Evolutionary conservation across 1,140 invertebrate genomes (phyloP), one percentile per base, ranked within the genome.

Genomic region (Drosophila pandora): DNA sequence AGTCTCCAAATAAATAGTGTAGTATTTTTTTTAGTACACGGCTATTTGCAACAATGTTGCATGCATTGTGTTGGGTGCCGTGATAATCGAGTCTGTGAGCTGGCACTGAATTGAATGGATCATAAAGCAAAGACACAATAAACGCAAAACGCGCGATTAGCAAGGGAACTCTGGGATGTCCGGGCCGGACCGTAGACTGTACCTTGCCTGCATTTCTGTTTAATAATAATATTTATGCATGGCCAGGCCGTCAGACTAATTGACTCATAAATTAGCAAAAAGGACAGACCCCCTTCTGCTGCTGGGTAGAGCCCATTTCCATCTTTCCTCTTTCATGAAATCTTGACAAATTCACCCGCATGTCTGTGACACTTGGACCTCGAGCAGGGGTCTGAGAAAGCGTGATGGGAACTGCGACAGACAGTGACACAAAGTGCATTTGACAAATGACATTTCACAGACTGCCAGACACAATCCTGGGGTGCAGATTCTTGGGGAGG

Each of bases 381-480:
- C 80, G 72, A 60, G 62, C 50, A 65, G 57, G 63, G 28, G 47
- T 41, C 67, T 69, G 25, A 32, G 48, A 50, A 64, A 67, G 59
- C 73, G 39, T 76, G 71, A 76, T 76, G 76, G 72, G 47, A 75
- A 58, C 74, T 75, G 70, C 71, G 71, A 75, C 71, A 75, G 82
- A 77, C 68, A 81, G 64, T 82, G 82, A 87, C 83, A 89, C 79
- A 88, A 88, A 88, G 83, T 88, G 83, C 83, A 88, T 88, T 89
- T 88, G 83, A 88, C 83, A 88, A 88, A 88, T 88, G 83, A 88
- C 79, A 88, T 88, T 88, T 89, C 83, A 88, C 84, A 88, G 84
- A 87, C 79, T 79, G 83, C 79, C 83, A 87, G 75, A 79, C 74
- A 75, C 68, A 70, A 54, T 77, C 43, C 37, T 55, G 65, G 64